These are phyloP conservation scores for Tupaia chinensis DNA, from an alignment of 2,113 vertebrate species.

Conservation along the genomic window DNA sequence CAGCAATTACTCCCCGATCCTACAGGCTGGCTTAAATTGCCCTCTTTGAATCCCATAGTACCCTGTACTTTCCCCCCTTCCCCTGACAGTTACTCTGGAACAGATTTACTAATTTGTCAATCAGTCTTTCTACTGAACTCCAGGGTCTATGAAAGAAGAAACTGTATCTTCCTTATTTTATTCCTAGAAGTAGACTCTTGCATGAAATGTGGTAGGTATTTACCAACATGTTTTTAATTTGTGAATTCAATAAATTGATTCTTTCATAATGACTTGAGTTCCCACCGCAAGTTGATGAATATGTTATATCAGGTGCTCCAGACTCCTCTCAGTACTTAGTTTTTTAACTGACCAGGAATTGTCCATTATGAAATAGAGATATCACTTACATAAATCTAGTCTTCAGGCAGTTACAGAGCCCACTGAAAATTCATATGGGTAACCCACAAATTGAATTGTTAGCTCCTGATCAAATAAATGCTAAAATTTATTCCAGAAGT, in stretches of 20 bases:
- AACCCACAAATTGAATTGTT: constrained; percentile 68
- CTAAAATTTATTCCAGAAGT: constrained; percentile 53
- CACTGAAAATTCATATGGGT: constrained; percentile 15
- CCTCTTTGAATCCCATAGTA: not conserved
- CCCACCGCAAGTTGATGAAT: not conserved
- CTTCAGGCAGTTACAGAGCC: constrained; percentile 21
- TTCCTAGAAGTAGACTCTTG: not conserved
- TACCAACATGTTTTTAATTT: not conserved
- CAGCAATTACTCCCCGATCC: not conserved
- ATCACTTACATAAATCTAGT: not conserved
- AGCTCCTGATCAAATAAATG: constrained; percentile 47
- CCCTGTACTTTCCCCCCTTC: not conserved
- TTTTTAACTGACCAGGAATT: constrained; percentile 35
- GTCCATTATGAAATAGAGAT: constrained; percentile 36
- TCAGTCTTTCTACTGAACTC: not conserved
- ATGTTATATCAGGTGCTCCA: not conserved
- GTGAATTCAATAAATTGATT: constrained; percentile 45
- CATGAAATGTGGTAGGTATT: not conserved
- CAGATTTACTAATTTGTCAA: not conserved
- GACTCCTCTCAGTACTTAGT: not conserved
- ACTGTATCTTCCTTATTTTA: constrained; percentile 31
- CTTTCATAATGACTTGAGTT: constrained; percentile 20
- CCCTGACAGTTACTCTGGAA: not conserved
- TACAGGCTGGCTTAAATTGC: not conserved
- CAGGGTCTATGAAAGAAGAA: not conserved